Percentiles rank a stretch among this genome's conserved stretches.
These are phyloP conservation scores for Macrosteles quadrilineatus DNA, from an alignment of 1,140 invertebrate genomes.

Conservation along the genomic window DNA sequence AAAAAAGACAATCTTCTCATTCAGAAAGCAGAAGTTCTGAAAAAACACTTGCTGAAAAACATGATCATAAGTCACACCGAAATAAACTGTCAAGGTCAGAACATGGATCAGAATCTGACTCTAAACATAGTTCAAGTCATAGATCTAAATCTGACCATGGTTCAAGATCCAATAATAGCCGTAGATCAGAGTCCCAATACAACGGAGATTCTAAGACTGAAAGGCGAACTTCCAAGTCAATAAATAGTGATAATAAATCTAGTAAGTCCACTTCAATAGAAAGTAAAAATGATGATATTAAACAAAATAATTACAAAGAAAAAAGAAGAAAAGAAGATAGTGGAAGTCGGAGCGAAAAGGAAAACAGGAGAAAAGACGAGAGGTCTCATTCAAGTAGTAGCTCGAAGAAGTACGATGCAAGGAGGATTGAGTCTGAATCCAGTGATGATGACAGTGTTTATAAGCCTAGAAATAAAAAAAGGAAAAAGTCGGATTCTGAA, in stretches of 20 bases:
- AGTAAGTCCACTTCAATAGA: background rate
- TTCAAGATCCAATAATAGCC: slow-evolving; percentile 37
- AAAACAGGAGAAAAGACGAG: slow-evolving; percentile 17
- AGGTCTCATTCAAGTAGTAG: too few relatives aligned
- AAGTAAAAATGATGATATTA: background rate
- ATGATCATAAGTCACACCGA: slow-evolving; percentile 1
- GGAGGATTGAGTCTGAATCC: background rate
- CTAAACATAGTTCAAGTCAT: slow-evolving; percentile 32
- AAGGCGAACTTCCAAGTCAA: slow-evolving; percentile 16
- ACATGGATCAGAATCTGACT: background rate
- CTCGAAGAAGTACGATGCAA: background rate
- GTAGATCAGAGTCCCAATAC: slow-evolving; percentile 33
- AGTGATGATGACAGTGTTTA: slow-evolving; percentile 36
- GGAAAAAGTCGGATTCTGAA: slow-evolving; percentile 18
- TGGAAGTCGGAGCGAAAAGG: slow-evolving; percentile 19
- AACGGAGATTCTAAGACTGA: slow-evolving; percentile 37
- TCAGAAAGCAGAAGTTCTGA: background rate
- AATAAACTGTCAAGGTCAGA: background rate
- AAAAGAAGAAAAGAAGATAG: slow-evolving; percentile 15
- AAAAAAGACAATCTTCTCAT: background rate
- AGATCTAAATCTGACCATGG: slow-evolving; percentile 46
- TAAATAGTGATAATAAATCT: background rate
- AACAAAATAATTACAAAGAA: slow-evolving; percentile 1
- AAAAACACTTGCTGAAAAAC: background rate
- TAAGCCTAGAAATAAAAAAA: slow-evolving; percentile 15